phyloP scores from a whole-genome alignment of 2,888 invertebrate species.

The Cataglyphis altisquamis region DNA sequence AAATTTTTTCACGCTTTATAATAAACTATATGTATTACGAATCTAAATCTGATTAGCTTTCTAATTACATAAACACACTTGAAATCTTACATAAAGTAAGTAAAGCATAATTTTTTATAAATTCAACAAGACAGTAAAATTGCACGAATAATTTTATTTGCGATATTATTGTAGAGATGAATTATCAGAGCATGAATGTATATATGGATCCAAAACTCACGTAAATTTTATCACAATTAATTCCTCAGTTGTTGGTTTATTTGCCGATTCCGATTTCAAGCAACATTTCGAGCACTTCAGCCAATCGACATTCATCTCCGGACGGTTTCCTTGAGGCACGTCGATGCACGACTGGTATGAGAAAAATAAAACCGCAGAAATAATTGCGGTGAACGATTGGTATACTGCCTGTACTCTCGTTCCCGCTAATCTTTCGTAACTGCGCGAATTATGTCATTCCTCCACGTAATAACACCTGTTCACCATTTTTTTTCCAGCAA shows the following conservation, averaged over 20 bases:
- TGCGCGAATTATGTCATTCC: conserved; percentile 49
- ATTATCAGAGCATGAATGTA: not conserved
- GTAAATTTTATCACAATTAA: conserved; percentile 13
- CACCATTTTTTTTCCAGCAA: conserved; percentile 28
- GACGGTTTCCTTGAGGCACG: conserved; percentile 1
- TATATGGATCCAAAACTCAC: conserved; percentile 11
- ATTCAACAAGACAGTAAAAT: not conserved
- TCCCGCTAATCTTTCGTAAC: conserved; percentile 27
- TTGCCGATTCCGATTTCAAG: not conserved
- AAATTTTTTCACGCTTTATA: not conserved
- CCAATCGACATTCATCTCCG: conserved; percentile 73
- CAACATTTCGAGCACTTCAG: conserved; percentile 57
- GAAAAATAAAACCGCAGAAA: not conserved
- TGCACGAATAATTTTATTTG: not conserved
- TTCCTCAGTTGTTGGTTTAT: not conserved
- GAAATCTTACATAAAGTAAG: not conserved
- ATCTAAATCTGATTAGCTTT: not conserved
- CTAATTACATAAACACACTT: not conserved
- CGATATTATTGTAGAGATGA: not conserved
- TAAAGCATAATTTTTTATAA: not conserved
- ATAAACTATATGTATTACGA: conserved; percentile 5
- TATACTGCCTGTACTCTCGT: not conserved
- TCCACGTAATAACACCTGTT: conserved; percentile 36
- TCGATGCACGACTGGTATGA: not conserved
- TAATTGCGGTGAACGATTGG: not conserved